phyloP scores from a whole-genome alignment of 1,140 invertebrate genomes.

The Dinoponera quadriceps region DNA sequence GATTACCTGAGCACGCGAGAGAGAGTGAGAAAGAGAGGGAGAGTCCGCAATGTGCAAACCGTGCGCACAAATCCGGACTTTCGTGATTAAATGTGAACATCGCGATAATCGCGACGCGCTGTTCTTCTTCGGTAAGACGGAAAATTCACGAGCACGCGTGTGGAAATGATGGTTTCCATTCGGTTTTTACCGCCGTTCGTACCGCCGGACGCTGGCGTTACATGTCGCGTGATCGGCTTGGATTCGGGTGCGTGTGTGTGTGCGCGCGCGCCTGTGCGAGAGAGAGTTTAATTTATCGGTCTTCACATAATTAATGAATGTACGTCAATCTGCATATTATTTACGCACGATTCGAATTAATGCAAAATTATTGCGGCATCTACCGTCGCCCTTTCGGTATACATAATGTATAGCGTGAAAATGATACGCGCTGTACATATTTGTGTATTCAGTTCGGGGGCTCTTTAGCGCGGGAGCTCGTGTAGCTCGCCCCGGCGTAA shows the following conservation, averaged over 20 bases:
- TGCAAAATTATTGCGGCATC: slow-evolving; percentile 44
- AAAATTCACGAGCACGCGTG: not conserved
- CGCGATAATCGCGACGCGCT: not conserved
- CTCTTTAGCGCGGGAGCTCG: slow-evolving; percentile 33
- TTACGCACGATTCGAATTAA: slow-evolving; percentile 48
- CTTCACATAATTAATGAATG: slow-evolving; percentile 45
- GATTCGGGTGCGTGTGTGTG: not conserved
- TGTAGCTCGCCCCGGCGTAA: not conserved
- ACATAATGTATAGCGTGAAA: slow-evolving; percentile 30
- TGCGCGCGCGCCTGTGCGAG: too few relatives aligned
- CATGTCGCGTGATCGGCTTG: not conserved
- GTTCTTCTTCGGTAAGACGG: not conserved
- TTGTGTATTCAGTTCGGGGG: slow-evolving; percentile 23
- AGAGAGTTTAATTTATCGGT: slow-evolving; percentile 32
- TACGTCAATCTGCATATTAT: slow-evolving; percentile 43
- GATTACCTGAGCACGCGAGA: slow-evolving; percentile 29
- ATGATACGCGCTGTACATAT: slow-evolving; percentile 28
- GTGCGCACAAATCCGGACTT: slow-evolving; percentile 6
- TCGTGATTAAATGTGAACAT: not conserved
- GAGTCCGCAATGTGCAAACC: slow-evolving; percentile 32
- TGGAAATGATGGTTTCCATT: not conserved
- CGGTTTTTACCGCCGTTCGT: not conserved
- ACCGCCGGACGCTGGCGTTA: not conserved
- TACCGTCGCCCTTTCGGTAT: slow-evolving; percentile 14
- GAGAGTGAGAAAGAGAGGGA: too few relatives aligned